Conservation (phyloP, 2,113 vertebrate genomes). For the Carassius gibelio region DNA sequence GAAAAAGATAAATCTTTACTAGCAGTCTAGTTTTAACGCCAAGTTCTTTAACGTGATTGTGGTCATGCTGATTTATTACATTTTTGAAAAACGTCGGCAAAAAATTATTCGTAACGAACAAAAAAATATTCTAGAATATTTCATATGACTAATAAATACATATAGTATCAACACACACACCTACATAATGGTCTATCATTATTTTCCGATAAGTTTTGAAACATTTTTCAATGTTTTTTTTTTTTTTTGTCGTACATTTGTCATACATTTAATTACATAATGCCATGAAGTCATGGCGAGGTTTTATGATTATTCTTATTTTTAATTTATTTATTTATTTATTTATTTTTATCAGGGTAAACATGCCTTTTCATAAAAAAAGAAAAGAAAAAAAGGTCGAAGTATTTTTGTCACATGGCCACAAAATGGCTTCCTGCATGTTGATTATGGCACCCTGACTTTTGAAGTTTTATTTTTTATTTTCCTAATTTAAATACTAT, state of each 20-base stretch:
- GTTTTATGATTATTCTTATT: neutral
- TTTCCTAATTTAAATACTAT: neutral
- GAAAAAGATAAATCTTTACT: neutral
- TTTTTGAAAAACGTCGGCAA: neutral
- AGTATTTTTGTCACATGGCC: constrained; percentile 6
- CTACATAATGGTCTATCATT: neutral
- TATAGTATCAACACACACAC: neutral
- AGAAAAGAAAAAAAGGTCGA: neutral
- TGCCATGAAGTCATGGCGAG: neutral
- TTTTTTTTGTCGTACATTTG: neutral
- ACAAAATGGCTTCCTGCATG: constrained; percentile 13
- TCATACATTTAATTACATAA: neutral
- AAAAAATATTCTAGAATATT: neutral
- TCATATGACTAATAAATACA: neutral
- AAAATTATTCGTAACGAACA: neutral
- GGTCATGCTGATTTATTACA: neutral
- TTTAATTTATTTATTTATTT: neutral
- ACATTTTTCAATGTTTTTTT: neutral
- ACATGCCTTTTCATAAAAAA: neutral
- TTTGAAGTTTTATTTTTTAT: neutral
- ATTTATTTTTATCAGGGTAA: neutral
- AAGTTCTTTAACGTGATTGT: neutral
- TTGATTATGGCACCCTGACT: neutral
- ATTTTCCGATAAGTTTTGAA: neutral
- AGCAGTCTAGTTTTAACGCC: neutral